Base-by-base conservation (phyloP, 2,797 vertebrate genomes). In the Aythya fuligula region DNA sequence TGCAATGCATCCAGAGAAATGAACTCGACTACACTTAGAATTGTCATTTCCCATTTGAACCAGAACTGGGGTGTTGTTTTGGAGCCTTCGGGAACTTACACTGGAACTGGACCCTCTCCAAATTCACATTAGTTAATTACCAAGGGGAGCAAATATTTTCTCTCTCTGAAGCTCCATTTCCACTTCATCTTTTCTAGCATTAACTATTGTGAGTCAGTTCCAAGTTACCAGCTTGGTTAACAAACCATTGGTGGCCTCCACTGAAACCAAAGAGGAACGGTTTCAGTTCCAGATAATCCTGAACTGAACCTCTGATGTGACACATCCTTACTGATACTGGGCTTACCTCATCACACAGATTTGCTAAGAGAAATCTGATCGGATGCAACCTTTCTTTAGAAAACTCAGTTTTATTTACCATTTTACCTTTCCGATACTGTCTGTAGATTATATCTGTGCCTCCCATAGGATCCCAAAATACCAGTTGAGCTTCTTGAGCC, bases 251-350 rank as follows among this genome's bases (percentile, higher is more conserved):
- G 20, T 45, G 43, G 5, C 39, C 61, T 83, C 67, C 83, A 89
- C 15, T 93, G 82, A 95, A 93, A 94, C 17, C n/a, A 24, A 88
- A 22, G 13, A 81, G 54, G 30, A 94, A 88, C 20, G n/a, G 19
- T 72, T 87, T 74, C 65, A 36, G 49, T 57, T 85, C 78, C 78
- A 80, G 60, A 87, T 83, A 61, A 91, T 82, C 20, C 41, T 81
- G 18, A 93, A 85, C n/a, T 58, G 47, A 66, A 7, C 8, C n/a
- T 34, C 56, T 90, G 53, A 53, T 54, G 36, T 61, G 60, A 81
- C 51, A 54, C 30, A 70, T 84, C 70, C 70, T 93, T 88, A 9
- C n/a, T 80, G 70, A 71, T 0, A 0, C 15, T 87, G 49, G 34
- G 22, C 8, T 62, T 70, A 91, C 30, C 47, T 76, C 77, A 86